Conservation (phyloP, 2,888 invertebrate species). For the Tenthredo scrophulariae region DNA sequence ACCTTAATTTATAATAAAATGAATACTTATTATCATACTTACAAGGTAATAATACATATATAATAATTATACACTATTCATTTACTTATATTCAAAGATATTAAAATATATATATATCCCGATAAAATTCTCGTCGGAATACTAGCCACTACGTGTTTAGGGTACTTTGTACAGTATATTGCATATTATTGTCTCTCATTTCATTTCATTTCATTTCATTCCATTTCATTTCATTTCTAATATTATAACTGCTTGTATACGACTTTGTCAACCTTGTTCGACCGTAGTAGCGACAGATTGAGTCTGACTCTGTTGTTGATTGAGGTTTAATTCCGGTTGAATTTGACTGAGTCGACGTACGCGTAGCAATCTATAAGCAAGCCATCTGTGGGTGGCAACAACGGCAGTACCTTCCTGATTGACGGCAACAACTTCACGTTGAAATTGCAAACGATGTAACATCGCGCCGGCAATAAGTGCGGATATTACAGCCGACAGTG, state of each 20-base stretch:
- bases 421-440: slow-evolving; percentile 82
- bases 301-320: slow-evolving; percentile 38
- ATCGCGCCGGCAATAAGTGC: slow-evolving; percentile 92
- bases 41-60: slow-evolving; percentile 49
- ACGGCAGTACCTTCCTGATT: slow-evolving; percentile 64
- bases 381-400: slow-evolving; percentile 71
- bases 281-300: slow-evolving; percentile 62
- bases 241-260: not conserved
- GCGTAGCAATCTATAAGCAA: slow-evolving; percentile 73
- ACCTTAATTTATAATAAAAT: slow-evolving; percentile 24
- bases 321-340: slow-evolving; percentile 62
- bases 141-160: slow-evolving; percentile 68
- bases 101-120: slow-evolving; percentile 9
- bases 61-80: slow-evolving; percentile 41
- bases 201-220: not conserved
- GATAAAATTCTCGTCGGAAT: not conserved
- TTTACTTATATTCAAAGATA: slow-evolving; percentile 20
- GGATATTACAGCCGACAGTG: slow-evolving; percentile 92
- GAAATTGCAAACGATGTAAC: slow-evolving; percentile 88
- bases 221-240: not conserved
- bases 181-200: slow-evolving; percentile 70
- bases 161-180: slow-evolving; percentile 77
- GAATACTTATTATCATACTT: slow-evolving; percentile 49
- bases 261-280: slow-evolving; percentile 68
- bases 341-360: slow-evolving; percentile 66